These are phyloP conservation scores for Odobenus rosmarus DNA, from an alignment of 2,113 vertebrate genomes.

Conservation along the genomic window DNA sequence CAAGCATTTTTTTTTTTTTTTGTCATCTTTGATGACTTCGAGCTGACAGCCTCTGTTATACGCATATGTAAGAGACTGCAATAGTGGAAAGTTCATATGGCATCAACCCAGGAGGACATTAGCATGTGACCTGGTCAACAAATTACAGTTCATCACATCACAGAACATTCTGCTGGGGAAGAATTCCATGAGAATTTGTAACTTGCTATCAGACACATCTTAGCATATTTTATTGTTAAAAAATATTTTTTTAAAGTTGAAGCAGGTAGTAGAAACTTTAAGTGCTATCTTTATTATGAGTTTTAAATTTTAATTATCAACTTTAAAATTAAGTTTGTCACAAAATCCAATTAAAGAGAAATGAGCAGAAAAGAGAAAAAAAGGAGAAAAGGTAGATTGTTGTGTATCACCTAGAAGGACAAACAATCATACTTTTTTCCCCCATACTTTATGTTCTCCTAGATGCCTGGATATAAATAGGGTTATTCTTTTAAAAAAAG, in stretches of 20 bases:
- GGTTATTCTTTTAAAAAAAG: not conserved
- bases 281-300: not conserved
- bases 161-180: not conserved
- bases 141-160: not conserved
- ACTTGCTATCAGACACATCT: conserved; percentile 5
- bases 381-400: not conserved
- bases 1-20: not conserved
- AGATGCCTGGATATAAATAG: not conserved
- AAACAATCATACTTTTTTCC: not conserved
- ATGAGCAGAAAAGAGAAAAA: not conserved
- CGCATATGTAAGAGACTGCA: not conserved
- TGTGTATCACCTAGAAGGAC: not conserved
- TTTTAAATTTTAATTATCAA: conserved; percentile 30
- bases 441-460: not conserved
- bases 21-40: not conserved
- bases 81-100: not conserved
- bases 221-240: not conserved
- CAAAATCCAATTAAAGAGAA: conserved; percentile 25
- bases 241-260: conserved; percentile 1
- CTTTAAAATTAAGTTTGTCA: not conserved
- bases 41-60: not conserved
- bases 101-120: not conserved
- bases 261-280: not conserved
- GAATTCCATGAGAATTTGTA: conserved; percentile 24
- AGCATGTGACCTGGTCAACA: not conserved